A percentile compares a stretch with the other conserved stretches of the same genome.
phyloP scores from a whole-genome alignment of 1,140 invertebrate species.

The Bombus difficillimus region DNA sequence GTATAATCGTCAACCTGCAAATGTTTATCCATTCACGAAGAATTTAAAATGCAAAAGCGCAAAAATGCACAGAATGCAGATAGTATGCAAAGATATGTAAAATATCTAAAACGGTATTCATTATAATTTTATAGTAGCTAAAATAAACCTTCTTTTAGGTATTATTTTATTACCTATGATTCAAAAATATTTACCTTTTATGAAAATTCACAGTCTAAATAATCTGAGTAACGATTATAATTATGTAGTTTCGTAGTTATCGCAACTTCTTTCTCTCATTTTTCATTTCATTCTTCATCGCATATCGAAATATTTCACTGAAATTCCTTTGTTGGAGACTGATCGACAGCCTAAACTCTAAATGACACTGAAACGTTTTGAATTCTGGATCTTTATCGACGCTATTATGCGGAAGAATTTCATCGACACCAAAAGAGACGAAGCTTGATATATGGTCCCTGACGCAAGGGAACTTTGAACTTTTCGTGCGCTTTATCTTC shows the following conservation, averaged over 20 bases:
- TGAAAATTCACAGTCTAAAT: too few relatives aligned
- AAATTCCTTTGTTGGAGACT: neutral
- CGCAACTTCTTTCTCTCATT: neutral
- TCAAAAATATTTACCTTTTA: too few relatives aligned
- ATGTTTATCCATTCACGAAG: neutral
- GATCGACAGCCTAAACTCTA: neutral
- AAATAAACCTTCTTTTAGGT: neutral
- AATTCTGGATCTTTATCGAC: neutral
- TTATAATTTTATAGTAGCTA: too few relatives aligned
- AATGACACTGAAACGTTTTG: neutral
- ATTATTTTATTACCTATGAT: neutral
- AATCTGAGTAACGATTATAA: too few relatives aligned
- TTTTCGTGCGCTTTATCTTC: neutral
- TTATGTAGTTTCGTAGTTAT: too few relatives aligned
- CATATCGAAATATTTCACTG: neutral
- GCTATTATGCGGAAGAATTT: neutral
- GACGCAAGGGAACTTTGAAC: neutral
- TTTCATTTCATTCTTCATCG: neutral
- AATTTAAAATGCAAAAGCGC: neutral
- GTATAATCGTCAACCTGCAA: neutral
- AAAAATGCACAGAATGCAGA: neutral
- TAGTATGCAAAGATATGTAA: neutral
- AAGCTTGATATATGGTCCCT: neutral
- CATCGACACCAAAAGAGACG: neutral
- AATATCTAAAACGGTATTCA: neutral